Conservation (phyloP, 1,140 invertebrate genomes). For the Drosophila pseudoananassae region DNA sequence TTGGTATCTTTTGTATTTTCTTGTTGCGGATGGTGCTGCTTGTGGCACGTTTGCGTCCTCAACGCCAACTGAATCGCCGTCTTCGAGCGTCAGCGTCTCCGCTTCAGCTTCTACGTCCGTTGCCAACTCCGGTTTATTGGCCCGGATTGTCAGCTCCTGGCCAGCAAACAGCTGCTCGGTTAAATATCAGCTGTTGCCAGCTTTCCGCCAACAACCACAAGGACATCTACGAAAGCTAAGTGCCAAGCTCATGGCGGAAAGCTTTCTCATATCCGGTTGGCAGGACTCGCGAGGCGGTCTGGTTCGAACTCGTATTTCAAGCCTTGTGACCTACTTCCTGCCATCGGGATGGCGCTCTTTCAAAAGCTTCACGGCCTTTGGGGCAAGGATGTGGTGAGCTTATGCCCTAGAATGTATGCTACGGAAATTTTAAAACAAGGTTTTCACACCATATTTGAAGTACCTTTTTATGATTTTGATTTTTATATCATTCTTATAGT, state of each 20-base stretch:
- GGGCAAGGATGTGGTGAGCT: background rate
- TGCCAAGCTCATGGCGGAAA: background rate
- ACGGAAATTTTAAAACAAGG: background rate
- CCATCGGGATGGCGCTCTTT: background rate
- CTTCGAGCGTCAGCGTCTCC: background rate
- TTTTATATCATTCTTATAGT: background rate
- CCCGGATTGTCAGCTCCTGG: background rate
- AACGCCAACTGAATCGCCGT: constrained; percentile 67
- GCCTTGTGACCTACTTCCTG: background rate
- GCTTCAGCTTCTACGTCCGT: background rate
- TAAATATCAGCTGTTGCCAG: background rate
- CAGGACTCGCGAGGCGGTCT: background rate
- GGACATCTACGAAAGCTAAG: background rate
- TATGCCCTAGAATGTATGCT: background rate
- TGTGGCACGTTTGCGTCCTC: constrained; percentile 72
- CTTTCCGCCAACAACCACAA: constrained; percentile 3
- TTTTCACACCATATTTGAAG: background rate
- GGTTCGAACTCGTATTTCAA: background rate
- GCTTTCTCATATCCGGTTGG: constrained; percentile 1
- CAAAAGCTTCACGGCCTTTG: background rate
- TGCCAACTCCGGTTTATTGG: background rate
- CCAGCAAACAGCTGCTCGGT: background rate
- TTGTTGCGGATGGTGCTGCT: constrained; percentile 30
- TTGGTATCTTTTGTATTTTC: background rate
- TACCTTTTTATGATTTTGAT: background rate